Evolutionary conservation across 2,888 invertebrate species (phyloP), one percentile per base, ranked within the genome.

Genomic region (Yponomeuta sedellus): DNA sequence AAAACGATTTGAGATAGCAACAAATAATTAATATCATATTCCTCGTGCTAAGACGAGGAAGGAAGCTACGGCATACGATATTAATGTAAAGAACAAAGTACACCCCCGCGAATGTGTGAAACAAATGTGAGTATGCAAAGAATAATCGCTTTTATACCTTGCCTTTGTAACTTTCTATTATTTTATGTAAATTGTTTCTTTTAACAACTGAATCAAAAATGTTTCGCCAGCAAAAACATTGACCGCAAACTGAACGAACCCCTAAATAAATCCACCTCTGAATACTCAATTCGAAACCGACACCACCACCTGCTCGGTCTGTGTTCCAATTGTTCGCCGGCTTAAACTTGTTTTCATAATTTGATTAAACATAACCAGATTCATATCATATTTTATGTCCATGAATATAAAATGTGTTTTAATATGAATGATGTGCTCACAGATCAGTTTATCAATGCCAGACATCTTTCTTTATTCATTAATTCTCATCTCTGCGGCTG

Each of bases 221-320:
- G 20, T 44, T 62, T 25, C 44, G 44, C 59, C 59, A 59, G 61
- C 8, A 34, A 88, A 88, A 86, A 86, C 83, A 83, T 83, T 84
- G 81, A 80, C 86, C 86, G 78, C 86, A 88, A 88, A 89, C 88
- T 89, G 88, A 88, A 89, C 88, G 82, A 87, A 81, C 81, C 84
- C 87, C 81, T 82, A 85, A 84, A 88, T 88, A 88, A 88, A 88
- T 88, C 86, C 85, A 85, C 83, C 83, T 87, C 81, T 84, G 82
- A 85, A 73, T 83, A 80, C 77, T 79, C 81, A 76, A 80, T 80
- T 79, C 79, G 76, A 79, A 79, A 79, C 81, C 85, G 62, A 25
- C n/a, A 64, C 56, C 64, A 64, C 56, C 64, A 56, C 64, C 57
- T 57, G 64, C 64, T 56, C 12, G 44, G 44, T 52, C 44, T 16